Evolutionary conservation across 53 echinoderm and acorn worm genomes (phyloP).

Genomic region (Patiria pectinifera): DNA sequence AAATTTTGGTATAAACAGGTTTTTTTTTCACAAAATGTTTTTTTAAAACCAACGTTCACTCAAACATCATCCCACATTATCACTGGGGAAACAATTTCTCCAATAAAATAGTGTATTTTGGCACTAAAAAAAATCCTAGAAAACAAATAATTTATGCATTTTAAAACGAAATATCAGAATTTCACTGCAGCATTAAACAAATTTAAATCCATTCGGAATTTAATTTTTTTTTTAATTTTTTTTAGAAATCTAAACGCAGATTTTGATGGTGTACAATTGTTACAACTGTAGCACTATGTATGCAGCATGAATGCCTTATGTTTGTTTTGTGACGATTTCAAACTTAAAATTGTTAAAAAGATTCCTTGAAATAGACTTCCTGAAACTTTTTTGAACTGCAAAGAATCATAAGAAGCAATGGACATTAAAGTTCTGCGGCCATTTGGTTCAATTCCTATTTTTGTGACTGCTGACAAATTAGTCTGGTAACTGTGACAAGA

Average conservation of each 20-base stretch:
- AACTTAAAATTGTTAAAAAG: background rate
- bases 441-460: too few relatives aligned
- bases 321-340: background rate
- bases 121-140: background rate
- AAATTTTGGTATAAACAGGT: too few relatives aligned
- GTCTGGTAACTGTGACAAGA: background rate
- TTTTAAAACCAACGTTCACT: too few relatives aligned
- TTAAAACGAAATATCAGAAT: background rate
- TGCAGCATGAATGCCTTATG: background rate
- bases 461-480: background rate
- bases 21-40: too few relatives aligned
- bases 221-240: background rate
- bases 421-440: too few relatives aligned
- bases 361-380: background rate
- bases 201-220: background rate
- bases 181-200: conserved; percentile 22
- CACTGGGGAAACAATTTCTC: too few relatives aligned
- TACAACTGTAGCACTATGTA: background rate
- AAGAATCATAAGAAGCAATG: background rate
- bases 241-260: too few relatives aligned
- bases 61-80: too few relatives aligned
- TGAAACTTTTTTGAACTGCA: background rate
- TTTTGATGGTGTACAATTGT: background rate
- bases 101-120: background rate
- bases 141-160: background rate